Conservation (phyloP, 92 coral and sea anemone genomes). For the Anthopleura xanthogrammica region DNA sequence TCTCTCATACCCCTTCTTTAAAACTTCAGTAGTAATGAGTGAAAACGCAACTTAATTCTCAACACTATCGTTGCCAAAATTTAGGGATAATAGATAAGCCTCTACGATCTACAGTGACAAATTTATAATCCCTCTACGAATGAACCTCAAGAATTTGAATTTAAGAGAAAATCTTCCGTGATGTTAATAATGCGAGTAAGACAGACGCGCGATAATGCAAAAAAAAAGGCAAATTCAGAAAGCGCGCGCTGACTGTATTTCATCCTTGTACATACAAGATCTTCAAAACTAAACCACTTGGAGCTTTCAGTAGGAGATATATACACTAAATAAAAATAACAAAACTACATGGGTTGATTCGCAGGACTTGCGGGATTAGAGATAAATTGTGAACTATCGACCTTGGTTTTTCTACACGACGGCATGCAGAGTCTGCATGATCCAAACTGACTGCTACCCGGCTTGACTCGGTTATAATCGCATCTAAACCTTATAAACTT, state of each 20-base stretch:
- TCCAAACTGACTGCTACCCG: conserved; percentile 3
- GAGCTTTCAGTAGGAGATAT: conserved; percentile 15
- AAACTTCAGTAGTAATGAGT: neutral
- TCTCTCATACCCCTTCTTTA: neutral
- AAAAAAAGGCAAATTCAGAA: neutral
- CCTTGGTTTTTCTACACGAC: neutral
- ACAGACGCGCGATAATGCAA: neutral
- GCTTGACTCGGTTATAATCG: neutral
- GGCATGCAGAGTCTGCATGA: neutral
- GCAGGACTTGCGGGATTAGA: conserved; percentile 5
- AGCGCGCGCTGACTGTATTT: neutral
- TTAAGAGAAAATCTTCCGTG: neutral
- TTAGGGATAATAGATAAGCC: conserved; percentile 15
- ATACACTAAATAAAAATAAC: conserved; percentile 8
- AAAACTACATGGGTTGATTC: conserved; percentile 8
- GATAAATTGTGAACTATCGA: conserved; percentile 15
- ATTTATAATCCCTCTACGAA: conserved; percentile 12
- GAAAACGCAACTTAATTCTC: neutral
- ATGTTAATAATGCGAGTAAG: neutral
- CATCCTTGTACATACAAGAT: neutral
- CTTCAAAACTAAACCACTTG: neutral
- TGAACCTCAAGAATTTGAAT: conserved; percentile 6
- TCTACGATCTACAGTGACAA: neutral
- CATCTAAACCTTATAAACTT: conserved; percentile 1
- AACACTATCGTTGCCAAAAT: conserved; percentile 10